phyloP scores from a whole-genome alignment of 1,140 invertebrate genomes.

The Aphelenchoides avenae region DNA sequence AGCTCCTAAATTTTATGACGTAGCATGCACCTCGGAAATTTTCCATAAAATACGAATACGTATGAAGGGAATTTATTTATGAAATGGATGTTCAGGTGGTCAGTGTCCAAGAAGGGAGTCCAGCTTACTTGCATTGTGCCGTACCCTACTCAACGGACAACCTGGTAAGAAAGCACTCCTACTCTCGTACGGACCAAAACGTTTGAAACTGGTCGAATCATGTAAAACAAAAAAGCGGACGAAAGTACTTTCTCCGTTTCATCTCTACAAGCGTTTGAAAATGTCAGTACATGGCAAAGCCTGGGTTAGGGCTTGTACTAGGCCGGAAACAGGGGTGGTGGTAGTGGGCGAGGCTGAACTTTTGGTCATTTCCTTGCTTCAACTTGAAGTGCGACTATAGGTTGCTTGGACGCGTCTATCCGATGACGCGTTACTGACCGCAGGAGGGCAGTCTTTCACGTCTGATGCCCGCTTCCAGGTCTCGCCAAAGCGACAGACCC shows the following conservation, averaged over 20 bases:
- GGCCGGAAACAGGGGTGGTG: no score
- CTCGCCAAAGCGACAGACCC: conserved; percentile 10
- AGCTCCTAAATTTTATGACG: no score
- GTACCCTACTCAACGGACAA: no score
- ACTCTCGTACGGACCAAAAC: no score
- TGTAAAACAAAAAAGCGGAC: not conserved
- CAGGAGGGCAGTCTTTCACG: conserved; percentile 25
- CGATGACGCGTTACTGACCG: conserved; percentile 31
- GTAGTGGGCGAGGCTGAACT: not conserved
- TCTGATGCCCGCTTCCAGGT: conserved; percentile 29
- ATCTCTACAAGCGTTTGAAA: not conserved
- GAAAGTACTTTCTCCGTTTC: conserved; percentile 11
- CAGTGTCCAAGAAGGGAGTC: conserved; percentile 15
- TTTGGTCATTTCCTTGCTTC: conserved; percentile 6
- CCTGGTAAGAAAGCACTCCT: no score
- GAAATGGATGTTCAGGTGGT: conserved; percentile 7
- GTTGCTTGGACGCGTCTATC: conserved; percentile 30
- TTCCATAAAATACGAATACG: no score
- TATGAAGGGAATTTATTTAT: no score
- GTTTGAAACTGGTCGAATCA: conserved; percentile 9
- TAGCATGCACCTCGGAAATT: no score
- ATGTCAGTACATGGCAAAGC: no score
- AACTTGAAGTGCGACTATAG: conserved; percentile 1
- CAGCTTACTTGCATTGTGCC: conserved; percentile 36
- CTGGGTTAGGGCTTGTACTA: no score